Evolutionary conservation across 1,140 invertebrate genomes (phyloP).

Genomic region (Drosophila mojavensis): DNA sequence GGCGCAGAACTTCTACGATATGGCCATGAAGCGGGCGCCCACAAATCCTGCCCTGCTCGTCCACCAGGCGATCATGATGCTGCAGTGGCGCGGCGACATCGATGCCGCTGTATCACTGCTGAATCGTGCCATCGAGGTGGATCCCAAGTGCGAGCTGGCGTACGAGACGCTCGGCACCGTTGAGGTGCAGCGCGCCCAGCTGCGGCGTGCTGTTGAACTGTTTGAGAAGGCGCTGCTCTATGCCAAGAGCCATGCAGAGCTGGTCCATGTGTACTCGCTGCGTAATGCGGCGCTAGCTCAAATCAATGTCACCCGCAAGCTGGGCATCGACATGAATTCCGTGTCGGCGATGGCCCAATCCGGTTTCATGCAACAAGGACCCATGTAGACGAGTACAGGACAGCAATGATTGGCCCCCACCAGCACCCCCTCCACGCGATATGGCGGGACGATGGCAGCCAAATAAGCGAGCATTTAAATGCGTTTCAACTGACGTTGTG

Average conservation of each 20-base stretch:
- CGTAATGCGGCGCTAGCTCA: slow-evolving; percentile 94
- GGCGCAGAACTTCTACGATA: slow-evolving; percentile 92
- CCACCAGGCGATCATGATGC: slow-evolving; percentile 92
- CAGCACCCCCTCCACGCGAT: too few species aligned
- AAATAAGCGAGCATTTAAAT: slow-evolving; percentile 44
- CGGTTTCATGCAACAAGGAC: slow-evolving; percentile 34
- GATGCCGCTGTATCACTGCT: slow-evolving; percentile 92
- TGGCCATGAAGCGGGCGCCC: slow-evolving; percentile 92
- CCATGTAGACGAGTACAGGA: slow-evolving; percentile 29
- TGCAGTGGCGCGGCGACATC: slow-evolving; percentile 93
- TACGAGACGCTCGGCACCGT: slow-evolving; percentile 97
- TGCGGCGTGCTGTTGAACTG: slow-evolving; percentile 91
- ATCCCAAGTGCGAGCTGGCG: slow-evolving; percentile 96
- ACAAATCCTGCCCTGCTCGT: slow-evolving; percentile 94
- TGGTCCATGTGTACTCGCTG: slow-evolving; percentile 94
- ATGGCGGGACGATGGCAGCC: not conserved
- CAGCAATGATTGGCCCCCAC: too few species aligned
- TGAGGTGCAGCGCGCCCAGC: slow-evolving; percentile 92
- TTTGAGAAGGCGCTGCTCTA: slow-evolving; percentile 95
- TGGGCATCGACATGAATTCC: slow-evolving; percentile 87
- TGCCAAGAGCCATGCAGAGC: slow-evolving; percentile 92
- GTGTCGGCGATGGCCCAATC: slow-evolving; percentile 70
- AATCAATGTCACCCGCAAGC: slow-evolving; percentile 90
- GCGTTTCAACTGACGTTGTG: slow-evolving; percentile 20
- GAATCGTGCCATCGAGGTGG: slow-evolving; percentile 92